Conservation (phyloP, 2,797 vertebrate species). For the Enteromius viviparus region DNA sequence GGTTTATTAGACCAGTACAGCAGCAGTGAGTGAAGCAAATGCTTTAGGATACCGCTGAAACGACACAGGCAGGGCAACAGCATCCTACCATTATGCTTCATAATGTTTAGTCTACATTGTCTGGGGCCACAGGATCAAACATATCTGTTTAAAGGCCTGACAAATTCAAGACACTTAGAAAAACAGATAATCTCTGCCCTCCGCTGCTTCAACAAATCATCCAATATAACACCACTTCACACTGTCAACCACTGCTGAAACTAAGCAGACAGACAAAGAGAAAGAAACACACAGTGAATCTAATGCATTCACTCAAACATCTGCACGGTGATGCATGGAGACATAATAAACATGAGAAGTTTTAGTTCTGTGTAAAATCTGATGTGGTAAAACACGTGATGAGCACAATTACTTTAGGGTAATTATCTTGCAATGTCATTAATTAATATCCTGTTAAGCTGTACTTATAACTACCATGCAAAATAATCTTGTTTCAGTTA, state of each 20-base stretch:
- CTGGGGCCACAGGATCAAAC: slow-evolving; percentile 11
- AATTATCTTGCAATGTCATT: not conserved
- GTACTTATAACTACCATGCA: not conserved
- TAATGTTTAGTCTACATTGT: slow-evolving; percentile 39
- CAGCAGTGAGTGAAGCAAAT: not conserved
- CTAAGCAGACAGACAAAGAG: not conserved
- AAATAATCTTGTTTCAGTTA: not conserved
- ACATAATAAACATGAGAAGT: not conserved
- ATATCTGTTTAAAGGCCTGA: slow-evolving; percentile 27
- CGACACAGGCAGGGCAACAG: not conserved
- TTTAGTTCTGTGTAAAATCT: slow-evolving; percentile 1
- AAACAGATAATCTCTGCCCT: slow-evolving; percentile 40
- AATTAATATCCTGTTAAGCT: not conserved
- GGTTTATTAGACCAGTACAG: not conserved
- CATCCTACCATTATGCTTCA: not conserved
- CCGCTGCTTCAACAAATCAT: slow-evolving; percentile 28
- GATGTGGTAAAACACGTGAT: not conserved
- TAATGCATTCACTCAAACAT: not conserved
- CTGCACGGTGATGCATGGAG: not conserved
- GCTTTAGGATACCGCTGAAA: not conserved
- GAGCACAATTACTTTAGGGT: not conserved
- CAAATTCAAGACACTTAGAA: slow-evolving; percentile 10
- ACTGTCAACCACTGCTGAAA: slow-evolving; percentile 21
- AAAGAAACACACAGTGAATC: not conserved
- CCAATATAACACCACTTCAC: slow-evolving; percentile 20